Evolutionary conservation across 2,113 vertebrate species (phyloP), one percentile per base, ranked within the genome.

Genomic region (Colossoma macropomum): DNA sequence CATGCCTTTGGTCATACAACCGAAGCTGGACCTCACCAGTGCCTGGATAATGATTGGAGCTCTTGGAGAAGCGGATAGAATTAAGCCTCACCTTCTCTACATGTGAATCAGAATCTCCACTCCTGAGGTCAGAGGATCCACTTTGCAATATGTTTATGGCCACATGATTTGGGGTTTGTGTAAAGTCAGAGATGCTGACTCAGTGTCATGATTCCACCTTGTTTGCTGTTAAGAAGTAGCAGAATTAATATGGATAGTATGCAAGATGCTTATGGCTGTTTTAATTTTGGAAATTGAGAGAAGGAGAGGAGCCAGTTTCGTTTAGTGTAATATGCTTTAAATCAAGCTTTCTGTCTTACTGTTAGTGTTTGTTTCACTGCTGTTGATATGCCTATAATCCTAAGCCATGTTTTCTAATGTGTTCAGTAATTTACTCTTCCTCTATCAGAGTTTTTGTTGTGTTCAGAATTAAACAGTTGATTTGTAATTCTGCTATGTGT

Each of bases 401-500:
- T 34, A 63, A 73, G 28, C n/a, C 21, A 30, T 13, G 52, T 69
- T 79, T 79, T 54, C 32, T 63, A 25, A 82, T n/a, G 8, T 19
- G 32, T 69, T 82, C 32, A 68, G 30, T 23, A 59, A 21, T 68
- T 23, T 56, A 56, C 38, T 75, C 12, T 1, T 76, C 41, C 16
- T 74, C 62, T 74, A 70, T 62, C 41, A 73, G 32, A 65, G 21
- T 15, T 76, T 76, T 45, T 68, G 62, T 82, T 82, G 50, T 45
- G 73, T 69, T 76, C 8, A 60, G 16, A 17, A 82, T 82, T 82
- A 82, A 82, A 82, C 1, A 9, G 38, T 60, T 76, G 41, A 8
- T 59, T 81, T 45, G 56, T 83, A 50, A 69, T 88, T 84, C 79
- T 84, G 72, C n/a, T 34, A 30, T 83, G 54, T 71, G 34, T 63